These are phyloP conservation scores for Euwallacea similis DNA, from an alignment of 1,140 invertebrate species.

Conservation along the genomic window DNA sequence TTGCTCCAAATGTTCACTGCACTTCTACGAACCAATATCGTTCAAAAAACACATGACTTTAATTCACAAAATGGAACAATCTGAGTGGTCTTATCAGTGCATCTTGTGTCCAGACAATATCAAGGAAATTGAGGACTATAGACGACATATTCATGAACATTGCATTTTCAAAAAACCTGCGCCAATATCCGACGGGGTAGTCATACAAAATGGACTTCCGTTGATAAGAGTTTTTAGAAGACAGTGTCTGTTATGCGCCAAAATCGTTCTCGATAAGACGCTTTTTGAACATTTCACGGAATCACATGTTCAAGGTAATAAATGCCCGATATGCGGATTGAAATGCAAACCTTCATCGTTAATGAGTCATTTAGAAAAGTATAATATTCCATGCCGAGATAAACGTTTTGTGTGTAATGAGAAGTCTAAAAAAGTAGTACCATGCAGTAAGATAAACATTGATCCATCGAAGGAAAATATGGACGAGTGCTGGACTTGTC, in stretches of 20 bases:
- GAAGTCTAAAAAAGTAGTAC: too few relatives aligned
- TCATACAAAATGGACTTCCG: not conserved
- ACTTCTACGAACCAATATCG: not conserved
- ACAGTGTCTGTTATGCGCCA: not conserved
- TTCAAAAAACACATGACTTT: not conserved
- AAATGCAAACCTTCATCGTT: too few relatives aligned
- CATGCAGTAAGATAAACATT: too few relatives aligned
- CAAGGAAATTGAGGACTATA: not conserved
- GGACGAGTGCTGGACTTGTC: too few relatives aligned
- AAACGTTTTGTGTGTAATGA: too few relatives aligned
- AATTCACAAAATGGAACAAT: not conserved
- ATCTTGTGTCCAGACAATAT: not conserved
- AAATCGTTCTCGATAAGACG: not conserved
- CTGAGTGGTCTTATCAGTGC: not conserved
- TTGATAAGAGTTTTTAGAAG: not conserved
- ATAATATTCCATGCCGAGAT: too few relatives aligned
- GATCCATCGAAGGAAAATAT: too few relatives aligned
- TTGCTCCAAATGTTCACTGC: not conserved
- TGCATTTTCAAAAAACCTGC: not conserved
- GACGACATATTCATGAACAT: not conserved
- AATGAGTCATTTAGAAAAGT: too few relatives aligned
- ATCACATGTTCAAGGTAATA: too few relatives aligned
- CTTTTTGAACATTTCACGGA: too few relatives aligned
- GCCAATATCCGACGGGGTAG: not conserved
- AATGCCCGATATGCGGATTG: too few relatives aligned